phyloP scores from a whole-genome alignment of 1,140 invertebrate genomes.

The Penaeus vannamei region DNA sequence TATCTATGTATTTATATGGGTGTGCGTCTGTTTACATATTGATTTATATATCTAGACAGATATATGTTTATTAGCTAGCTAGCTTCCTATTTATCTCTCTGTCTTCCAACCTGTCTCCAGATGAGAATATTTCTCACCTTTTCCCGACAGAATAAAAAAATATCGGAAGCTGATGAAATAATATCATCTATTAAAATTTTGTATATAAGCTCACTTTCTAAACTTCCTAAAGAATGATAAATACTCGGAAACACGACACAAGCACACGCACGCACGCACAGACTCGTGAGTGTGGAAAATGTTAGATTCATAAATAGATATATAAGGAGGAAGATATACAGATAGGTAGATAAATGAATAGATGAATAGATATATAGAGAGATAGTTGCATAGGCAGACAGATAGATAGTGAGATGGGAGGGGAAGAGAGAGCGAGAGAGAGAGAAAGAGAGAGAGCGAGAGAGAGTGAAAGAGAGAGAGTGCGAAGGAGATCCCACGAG shows the following conservation, averaged over 20 bases:
- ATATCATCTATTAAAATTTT: neutral
- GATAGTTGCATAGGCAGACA: too few relatives aligned
- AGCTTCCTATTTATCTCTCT: neutral
- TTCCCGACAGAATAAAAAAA: too few relatives aligned
- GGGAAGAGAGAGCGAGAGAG: conserved; percentile 7
- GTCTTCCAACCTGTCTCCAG: neutral
- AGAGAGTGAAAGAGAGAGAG: conserved; percentile 23
- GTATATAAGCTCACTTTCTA: neutral
- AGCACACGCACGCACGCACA: neutral
- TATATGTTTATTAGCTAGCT: too few relatives aligned
- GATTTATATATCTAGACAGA: neutral
- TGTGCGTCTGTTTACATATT: neutral
- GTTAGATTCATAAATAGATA: neutral
- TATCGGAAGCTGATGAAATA: too few relatives aligned
- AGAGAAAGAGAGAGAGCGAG: conserved; percentile 29
- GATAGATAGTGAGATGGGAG: neutral
- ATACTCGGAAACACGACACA: neutral
- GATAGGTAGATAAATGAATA: neutral
- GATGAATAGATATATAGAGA: neutral
- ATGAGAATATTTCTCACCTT: too few relatives aligned
- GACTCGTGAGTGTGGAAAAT: neutral
- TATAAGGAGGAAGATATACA: too few relatives aligned
- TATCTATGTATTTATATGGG: conserved; percentile 17
- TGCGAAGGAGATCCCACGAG: too few relatives aligned
- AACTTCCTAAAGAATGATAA: neutral